Conservation (phyloP, 2,113 vertebrate genomes). For the human region GRCh38 chr2:127752501-127753000, state of each 20-base stretch:
- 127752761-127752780: not conserved
- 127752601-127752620: too few relatives aligned
- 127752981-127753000: too few relatives aligned
- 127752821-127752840: not conserved
- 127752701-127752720: not conserved
- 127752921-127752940: too few relatives aligned
- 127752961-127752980: too few relatives aligned
- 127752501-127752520: too few relatives aligned
- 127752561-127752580: too few relatives aligned
- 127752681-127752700: not conserved
- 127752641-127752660: not conserved
- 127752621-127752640: not conserved
- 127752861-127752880: not conserved
- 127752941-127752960: too few relatives aligned
- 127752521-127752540: too few relatives aligned
- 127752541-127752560: too few relatives aligned
- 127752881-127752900: constrained; percentile 15
- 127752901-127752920: not conserved
- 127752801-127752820: not conserved
- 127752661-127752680: not conserved
- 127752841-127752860: not conserved
- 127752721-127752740: not conserved
- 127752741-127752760: not conserved
- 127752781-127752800: not conserved
- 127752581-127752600: too few relatives aligned